phyloP scores from a whole-genome alignment of 2,888 invertebrate species.

The Cremastinae sp. region DNA sequence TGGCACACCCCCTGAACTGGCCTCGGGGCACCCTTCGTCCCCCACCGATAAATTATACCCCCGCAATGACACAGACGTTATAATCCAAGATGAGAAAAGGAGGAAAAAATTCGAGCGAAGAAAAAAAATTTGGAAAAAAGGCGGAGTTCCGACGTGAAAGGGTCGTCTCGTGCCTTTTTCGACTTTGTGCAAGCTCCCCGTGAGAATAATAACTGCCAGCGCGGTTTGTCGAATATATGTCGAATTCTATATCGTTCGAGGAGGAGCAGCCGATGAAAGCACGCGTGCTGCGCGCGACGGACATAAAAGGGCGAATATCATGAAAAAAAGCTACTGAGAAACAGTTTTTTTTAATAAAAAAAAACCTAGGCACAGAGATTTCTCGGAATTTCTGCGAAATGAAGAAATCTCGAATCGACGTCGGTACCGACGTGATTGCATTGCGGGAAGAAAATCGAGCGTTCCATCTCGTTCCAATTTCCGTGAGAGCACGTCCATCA shows the following conservation, averaged over 20 bases:
- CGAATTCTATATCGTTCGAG: constrained; percentile 8
- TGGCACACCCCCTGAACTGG: constrained; percentile 52
- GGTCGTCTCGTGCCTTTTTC: constrained; percentile 48
- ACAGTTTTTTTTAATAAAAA: neutral
- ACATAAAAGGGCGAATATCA: constrained; percentile 9
- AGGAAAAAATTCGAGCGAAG: too few relatives aligned
- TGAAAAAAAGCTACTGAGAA: neutral
- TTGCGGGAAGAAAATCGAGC: too few relatives aligned
- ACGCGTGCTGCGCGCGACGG: constrained; percentile 10
- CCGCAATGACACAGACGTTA: constrained; percentile 75
- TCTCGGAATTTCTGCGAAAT: too few relatives aligned
- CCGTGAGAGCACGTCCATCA: too few relatives aligned
- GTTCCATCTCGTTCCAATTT: too few relatives aligned
- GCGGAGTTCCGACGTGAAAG: constrained; percentile 34
- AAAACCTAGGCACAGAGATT: neutral
- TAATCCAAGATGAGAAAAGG: constrained; percentile 65
- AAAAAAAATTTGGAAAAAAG: constrained; percentile 44
- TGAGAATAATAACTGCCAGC: too few relatives aligned
- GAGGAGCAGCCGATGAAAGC: constrained; percentile 30
- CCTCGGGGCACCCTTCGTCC: constrained; percentile 57
- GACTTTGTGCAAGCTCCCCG: constrained; percentile 44
- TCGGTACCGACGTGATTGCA: too few relatives aligned
- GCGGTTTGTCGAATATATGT: too few relatives aligned
- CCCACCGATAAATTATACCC: constrained; percentile 71
- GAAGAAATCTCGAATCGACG: too few relatives aligned